Evolutionary conservation across 2,113 vertebrate genomes (phyloP), one percentile per base, ranked within the genome.

Genomic region (Megaleporinus macrocephalus): DNA sequence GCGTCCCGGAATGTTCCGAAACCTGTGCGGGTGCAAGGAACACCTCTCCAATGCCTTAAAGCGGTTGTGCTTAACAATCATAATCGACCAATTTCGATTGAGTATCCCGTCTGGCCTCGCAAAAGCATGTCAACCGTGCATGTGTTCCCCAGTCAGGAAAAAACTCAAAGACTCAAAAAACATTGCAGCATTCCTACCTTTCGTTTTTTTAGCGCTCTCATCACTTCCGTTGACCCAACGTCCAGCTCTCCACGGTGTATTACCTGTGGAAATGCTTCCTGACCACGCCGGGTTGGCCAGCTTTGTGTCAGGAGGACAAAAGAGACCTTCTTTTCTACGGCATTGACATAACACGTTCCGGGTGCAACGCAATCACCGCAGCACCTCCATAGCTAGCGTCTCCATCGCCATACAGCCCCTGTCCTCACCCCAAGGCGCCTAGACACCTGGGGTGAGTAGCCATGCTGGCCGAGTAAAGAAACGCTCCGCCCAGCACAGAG

Each of bases 401-500:
- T 16, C 51, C 51, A 49, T 65, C 53, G 12, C 44, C 41, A 26
- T 27, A 27, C 73, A 30, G 73, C 13, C 49, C 73, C 73, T 29
- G 20, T 26, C 72, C 47, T 33, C 33, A 65, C 62, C 29, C 47
- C 61, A 41, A 11, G 11, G 59, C 27, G 20, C 6, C 20, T 29
- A 30, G 36, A n/a, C 22, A 33, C 29, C 63, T n/a, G 51, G 55
- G 62, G 73, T 24, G 33, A 70, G 66, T n/a, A 70, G 84, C 87
- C 65, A 36, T 83, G 90, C 90, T 91, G 90, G 90, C 91, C 91
- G 88, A 89, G 89, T 91, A 93, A 94, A 92, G 91, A 92, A 88
- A 85, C 81, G 83, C 73, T 69, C 86, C 86, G 87, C 91, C 89
- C 79, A 85, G 66, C 81, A 89, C 87, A 85, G 85, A 79, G 51